Percentiles rank a stretch among this genome's conserved stretches.
Evolutionary conservation across 2,797 vertebrate genomes (phyloP).

Genomic region (Argyrosomus regius): DNA sequence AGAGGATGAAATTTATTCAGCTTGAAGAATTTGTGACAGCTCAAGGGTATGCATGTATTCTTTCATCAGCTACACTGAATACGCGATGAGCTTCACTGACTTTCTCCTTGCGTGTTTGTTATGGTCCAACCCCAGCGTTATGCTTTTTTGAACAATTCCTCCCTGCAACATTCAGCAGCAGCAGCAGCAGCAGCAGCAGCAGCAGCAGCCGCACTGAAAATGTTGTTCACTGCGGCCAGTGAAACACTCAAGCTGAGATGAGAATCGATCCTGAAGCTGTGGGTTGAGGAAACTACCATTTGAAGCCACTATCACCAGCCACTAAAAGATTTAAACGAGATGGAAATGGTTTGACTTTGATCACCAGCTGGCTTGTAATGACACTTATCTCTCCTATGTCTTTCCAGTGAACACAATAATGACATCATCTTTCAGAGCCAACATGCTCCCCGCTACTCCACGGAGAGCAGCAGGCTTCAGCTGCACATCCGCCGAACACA

Average conservation of each 20-base stretch:
- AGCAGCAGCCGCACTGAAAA: conserved; percentile 29
- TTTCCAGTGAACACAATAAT: conserved; percentile 65
- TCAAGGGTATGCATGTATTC: conserved; percentile 52
- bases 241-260: conserved; percentile 61
- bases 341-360: conserved; percentile 66
- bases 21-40: conserved; percentile 49
- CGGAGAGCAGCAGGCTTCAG: conserved; percentile 21
- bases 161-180: conserved; percentile 28
- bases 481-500: neutral
- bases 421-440: conserved; percentile 61
- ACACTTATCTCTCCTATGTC: conserved; percentile 63
- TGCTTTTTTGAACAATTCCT: conserved; percentile 54
- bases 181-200: neutral
- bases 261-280: conserved; percentile 58
- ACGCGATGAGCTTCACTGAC: conserved; percentile 52
- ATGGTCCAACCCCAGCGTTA: conserved; percentile 42
- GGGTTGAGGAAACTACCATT: conserved; percentile 38
- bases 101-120: conserved; percentile 40
- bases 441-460: conserved; percentile 23
- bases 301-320: conserved; percentile 45
- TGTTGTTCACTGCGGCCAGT: conserved; percentile 27
- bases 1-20: conserved; percentile 48
- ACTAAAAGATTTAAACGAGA: conserved; percentile 65
- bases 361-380: conserved; percentile 71
- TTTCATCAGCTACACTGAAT: conserved; percentile 60